phyloP scores from a whole-genome alignment of 2,888 invertebrate genomes.

The Polylopha cassiicola region DNA sequence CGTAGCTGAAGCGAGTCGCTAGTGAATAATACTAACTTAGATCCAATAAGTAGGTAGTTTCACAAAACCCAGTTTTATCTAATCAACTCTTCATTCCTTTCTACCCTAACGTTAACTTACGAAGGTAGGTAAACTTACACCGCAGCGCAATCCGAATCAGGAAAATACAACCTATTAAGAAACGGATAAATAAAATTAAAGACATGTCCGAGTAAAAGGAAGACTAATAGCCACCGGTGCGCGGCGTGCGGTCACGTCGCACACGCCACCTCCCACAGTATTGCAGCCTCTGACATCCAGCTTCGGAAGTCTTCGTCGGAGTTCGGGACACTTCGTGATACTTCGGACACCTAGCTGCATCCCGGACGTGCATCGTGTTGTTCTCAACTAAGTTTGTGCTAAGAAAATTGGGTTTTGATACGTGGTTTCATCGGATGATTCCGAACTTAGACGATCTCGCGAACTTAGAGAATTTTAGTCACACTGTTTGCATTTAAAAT shows the following conservation, averaged over 20 bases:
- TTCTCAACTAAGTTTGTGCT: slow-evolving; percentile 14
- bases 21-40: too few species aligned
- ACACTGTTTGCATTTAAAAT: too few species aligned
- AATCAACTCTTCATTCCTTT: too few species aligned
- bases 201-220: slow-evolving; percentile 18
- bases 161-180: too few species aligned
- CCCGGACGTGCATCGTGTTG: slow-evolving; percentile 9
- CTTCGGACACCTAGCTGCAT: slow-evolving; percentile 9
- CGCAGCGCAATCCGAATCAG: too few species aligned
- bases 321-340: slow-evolving; percentile 11
- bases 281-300: slow-evolving; percentile 15
- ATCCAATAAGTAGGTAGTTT: too few species aligned
- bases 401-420: slow-evolving; percentile 13
- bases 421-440: neutral
- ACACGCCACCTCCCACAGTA: slow-evolving; percentile 11
- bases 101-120: too few species aligned
- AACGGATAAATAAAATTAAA: slow-evolving; percentile 19
- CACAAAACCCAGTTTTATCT: too few species aligned
- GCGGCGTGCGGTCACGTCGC: slow-evolving; percentile 17
- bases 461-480: too few species aligned
- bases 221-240: slow-evolving; percentile 12
- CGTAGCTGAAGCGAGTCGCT: too few species aligned
- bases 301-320: slow-evolving; percentile 9
- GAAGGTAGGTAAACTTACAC: too few species aligned
- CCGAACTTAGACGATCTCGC: too few species aligned